These are phyloP conservation scores for Rutilus rutilus DNA, from an alignment of 2,113 vertebrate species.

Conservation along the genomic window DNA sequence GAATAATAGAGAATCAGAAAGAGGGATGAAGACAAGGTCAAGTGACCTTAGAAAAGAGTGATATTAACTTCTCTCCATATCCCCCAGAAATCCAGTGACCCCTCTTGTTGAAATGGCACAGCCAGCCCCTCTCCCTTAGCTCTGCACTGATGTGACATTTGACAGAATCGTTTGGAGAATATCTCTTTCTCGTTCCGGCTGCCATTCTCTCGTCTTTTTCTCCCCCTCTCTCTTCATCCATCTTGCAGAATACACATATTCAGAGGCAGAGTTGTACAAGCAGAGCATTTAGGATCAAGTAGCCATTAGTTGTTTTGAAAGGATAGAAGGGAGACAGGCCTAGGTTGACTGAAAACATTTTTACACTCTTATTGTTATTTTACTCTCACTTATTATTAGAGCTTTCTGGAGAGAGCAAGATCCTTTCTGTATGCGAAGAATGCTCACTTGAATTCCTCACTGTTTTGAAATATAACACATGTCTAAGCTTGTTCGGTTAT, in stretches of 20 bases:
- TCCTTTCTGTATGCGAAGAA: constrained; percentile 12
- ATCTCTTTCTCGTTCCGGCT: constrained; percentile 45
- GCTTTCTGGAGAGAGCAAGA: constrained; percentile 27
- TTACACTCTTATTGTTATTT: constrained; percentile 47
- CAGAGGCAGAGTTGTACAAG: constrained; percentile 94
- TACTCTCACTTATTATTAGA: constrained; percentile 40
- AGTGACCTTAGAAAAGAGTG: constrained; percentile 47
- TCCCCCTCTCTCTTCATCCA: constrained; percentile 36
- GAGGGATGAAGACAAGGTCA: constrained; percentile 43
- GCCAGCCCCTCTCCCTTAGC: constrained; percentile 32
- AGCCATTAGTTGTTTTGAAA: constrained; percentile 88
- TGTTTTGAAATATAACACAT: constrained; percentile 12
- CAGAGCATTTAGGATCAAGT: constrained; percentile 88
- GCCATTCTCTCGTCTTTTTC: constrained; percentile 37
- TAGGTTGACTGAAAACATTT: constrained; percentile 43
- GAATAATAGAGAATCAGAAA: not conserved
- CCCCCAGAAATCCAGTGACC: constrained; percentile 51
- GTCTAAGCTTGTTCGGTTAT: not conserved
- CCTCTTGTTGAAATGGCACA: constrained; percentile 49
- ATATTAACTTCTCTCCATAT: constrained; percentile 55
- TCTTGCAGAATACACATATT: constrained; percentile 83
- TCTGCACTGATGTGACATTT: constrained; percentile 61
- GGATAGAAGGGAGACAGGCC: constrained; percentile 48
- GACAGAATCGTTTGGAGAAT: constrained; percentile 58
- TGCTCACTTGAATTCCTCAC: constrained; percentile 23